Base-by-base conservation (phyloP, 2,888 invertebrate genomes). In the Brachyopa scutellaris region DNA sequence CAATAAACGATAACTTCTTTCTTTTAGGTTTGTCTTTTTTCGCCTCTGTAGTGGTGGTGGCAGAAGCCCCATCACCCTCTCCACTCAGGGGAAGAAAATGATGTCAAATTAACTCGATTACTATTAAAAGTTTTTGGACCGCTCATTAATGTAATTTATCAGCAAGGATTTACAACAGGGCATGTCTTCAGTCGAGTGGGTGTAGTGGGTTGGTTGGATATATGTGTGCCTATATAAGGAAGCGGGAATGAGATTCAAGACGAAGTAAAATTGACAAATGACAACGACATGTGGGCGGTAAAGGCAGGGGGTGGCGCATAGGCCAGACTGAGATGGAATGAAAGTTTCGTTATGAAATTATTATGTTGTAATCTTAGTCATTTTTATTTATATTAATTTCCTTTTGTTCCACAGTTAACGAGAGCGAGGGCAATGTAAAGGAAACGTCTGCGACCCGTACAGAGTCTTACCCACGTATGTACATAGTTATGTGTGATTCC, bases 41-140 rank as follows among this genome's bases (percentile, higher is more conserved):
- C 33, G 9, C 49, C 23, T 8, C 1, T 33, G 9, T 15, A 15
- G 38, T 6, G 26, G n/a, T 19, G 8, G 13, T 8, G 19, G 26
- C 2, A 19, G 6, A 26, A 2, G 4, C 11, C 9, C 2, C 38
- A 13, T 4, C 57, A 49, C 31, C 59, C 45, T 17, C 9, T 7
- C 36, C 6, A 26, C 38, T 15, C 9, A 26, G 8, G 2, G n/a
- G 26, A 38, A 29, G 64, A 51, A 64, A 64, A 77, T 82, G 64
- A 82, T 70, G 82, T 53, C 82, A 77, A 82, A 82, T 82, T 82
- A 82, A 82, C 82, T 82, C 82, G 66, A 77, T 82, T 72, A 77
- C 72, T 77, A 49, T 66, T 64, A 66, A 77, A 77, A 77, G 70
- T 82, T 82, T 80, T 53, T 67, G 66, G 59, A 45, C 66, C 47